Evolutionary conservation across 1,140 invertebrate genomes (phyloP), one percentile per base, ranked within the genome.

Genomic region (Macrotrachela quadricornifera): DNA sequence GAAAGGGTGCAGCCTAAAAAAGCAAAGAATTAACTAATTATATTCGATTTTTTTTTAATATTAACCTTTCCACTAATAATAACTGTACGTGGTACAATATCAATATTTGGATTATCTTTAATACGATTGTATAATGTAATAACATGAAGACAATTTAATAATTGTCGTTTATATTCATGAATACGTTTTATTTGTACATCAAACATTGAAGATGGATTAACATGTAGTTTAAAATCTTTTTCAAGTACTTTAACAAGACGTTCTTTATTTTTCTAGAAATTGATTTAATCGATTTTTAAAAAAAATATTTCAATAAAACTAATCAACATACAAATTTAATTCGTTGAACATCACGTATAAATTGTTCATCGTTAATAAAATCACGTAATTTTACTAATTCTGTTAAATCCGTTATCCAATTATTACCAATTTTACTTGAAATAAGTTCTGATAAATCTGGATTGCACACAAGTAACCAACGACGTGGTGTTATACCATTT

Each of bases 401-500:
- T 14, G 10, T 10, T 40, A 40, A 40, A 40, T 40, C 39, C 14
- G 39, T 40, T 40, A 40, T 40, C 39, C 39, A 40, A 14, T 14
- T 40, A 9, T 42, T 4, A 4, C 40, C 40, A 15, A 42, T 42
- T 6, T 11, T 6, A 2, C 10, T 4, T 4, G 10, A 1, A 14
- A 14, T 42, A 4, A 42, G 10, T 13, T 1, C 2, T 4, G 10
- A 14, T 42, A 42, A 11, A 42, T 14, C 80, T 1, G 91, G 87
- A 71, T 97, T 96, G 67, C 90, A 96, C 1, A 95, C 74, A 51
- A 96, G 69, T 51, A 96, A 66, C 91, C 91, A 97, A 60, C 91
- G 80, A 50, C 91, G 76, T 0, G 90, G 90, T 0, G 91, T 97
- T 55, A 97, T 95, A 54, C 91, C 91, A 67, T 97, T 97, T 0